Percentiles rank a stretch among this genome's conserved stretches.
Conservation (phyloP, 2,113 vertebrate species). For the Vulpes ferrilata region DNA sequence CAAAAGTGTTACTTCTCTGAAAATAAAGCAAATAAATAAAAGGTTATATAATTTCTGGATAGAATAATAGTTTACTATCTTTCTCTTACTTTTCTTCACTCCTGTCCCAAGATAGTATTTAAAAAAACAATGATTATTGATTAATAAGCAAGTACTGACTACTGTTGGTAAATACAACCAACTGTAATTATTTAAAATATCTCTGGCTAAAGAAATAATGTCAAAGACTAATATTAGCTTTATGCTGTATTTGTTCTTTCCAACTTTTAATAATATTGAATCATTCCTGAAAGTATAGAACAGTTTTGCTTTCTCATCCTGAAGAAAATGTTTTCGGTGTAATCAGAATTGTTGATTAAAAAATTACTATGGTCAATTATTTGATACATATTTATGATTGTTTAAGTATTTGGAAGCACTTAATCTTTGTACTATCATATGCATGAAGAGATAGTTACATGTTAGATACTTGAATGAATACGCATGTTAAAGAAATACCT, state of each 20-base stretch:
- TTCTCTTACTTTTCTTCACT: not conserved
- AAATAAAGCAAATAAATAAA: not conserved
- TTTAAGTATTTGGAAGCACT: constrained; percentile 54
- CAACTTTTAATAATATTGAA: constrained; percentile 48
- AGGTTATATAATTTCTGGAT: constrained; percentile 42
- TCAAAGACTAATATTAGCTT: constrained; percentile 36
- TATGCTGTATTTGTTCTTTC: constrained; percentile 25
- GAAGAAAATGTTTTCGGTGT: not conserved
- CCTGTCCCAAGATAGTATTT: not conserved
- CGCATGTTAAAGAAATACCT: constrained; percentile 53
- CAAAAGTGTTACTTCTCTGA: constrained; percentile 37
- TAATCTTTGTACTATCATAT: constrained; percentile 40
- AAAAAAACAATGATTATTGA: not conserved
- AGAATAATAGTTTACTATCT: not conserved
- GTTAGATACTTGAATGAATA: constrained; percentile 54
- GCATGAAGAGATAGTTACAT: not conserved
- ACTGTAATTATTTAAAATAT: constrained; percentile 10
- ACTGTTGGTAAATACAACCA: not conserved
- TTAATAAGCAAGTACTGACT: constrained; percentile 20
- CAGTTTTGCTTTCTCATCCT: constrained; percentile 53
- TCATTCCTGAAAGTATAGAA: constrained; percentile 43
- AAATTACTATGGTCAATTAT: constrained; percentile 39
- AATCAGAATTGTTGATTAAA: constrained; percentile 39
- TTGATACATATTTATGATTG: constrained; percentile 19
- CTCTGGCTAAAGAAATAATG: constrained; percentile 18